These are phyloP conservation scores for Hydrolagus colliei DNA, from an alignment of 2,797 vertebrate genomes.

Conservation along the genomic window DNA sequence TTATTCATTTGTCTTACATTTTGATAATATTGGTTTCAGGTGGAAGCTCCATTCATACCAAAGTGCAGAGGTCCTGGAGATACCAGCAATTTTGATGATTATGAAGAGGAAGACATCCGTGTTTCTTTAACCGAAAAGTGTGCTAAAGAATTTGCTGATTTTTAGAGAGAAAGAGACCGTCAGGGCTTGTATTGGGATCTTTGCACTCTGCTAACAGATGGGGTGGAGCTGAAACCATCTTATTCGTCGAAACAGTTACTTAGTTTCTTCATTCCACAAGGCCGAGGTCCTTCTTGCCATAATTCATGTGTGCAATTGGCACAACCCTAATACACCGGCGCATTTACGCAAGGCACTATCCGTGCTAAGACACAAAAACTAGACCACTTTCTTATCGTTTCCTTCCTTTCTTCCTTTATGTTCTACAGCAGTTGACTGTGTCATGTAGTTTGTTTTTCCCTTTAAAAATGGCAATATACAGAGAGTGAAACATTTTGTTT, in stretches of 20 bases:
- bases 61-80: slow-evolving; percentile 98
- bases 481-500: slow-evolving; percentile 63
- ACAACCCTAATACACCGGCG: slow-evolving; percentile 79
- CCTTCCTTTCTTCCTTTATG: slow-evolving; percentile 51
- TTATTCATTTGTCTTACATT: background rate
- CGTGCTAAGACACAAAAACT: slow-evolving; percentile 75
- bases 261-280: slow-evolving; percentile 85
- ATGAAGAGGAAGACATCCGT: slow-evolving; percentile 95
- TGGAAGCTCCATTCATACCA: slow-evolving; percentile 96
- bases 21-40: slow-evolving; percentile 51
- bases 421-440: slow-evolving; percentile 51
- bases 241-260: slow-evolving; percentile 71
- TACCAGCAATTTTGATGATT: slow-evolving; percentile 98
- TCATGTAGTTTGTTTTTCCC: slow-evolving; percentile 58
- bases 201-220: slow-evolving; percentile 80
- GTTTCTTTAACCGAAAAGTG: slow-evolving; percentile 98
- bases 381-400: slow-evolving; percentile 68
- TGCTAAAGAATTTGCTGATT: slow-evolving; percentile 93
- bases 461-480: slow-evolving; percentile 60
- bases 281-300: slow-evolving; percentile 80
- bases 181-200: slow-evolving; percentile 77
- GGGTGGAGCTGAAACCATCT: slow-evolving; percentile 79
- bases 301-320: slow-evolving; percentile 78
- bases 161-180: slow-evolving; percentile 78
- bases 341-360: slow-evolving; percentile 73